Evolutionary conservation across 1,140 invertebrate genomes (phyloP), one percentile per base, ranked within the genome.

Genomic region (Ridgeia piscesae): DNA sequence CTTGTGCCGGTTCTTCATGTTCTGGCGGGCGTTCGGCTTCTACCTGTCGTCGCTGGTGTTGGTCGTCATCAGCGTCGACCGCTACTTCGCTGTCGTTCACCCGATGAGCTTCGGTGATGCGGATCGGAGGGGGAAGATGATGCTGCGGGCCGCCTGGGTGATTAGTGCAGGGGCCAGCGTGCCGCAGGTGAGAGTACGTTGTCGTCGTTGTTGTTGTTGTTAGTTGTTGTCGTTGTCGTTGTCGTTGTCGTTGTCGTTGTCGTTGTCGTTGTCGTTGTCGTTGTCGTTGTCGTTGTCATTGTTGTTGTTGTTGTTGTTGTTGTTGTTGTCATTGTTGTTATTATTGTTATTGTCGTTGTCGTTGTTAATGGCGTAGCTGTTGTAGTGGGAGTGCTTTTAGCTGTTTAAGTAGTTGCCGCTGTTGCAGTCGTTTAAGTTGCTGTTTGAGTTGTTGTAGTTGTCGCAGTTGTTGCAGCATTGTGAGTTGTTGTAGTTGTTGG

Each of bases 21-120:
- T 98, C 94, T 95, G 98, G 92, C 96, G 98, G 90, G 97, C 97
- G 0, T 98, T 98, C 94, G 98, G 98, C n/a, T 97, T 98, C n/a
- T 98, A 98, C 94, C 96, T 98, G 1, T 98, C 97, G 1, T 98
- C 97, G 34, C 98, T 98, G 94, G 97, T 98, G 0, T 96, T 98
- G 27, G 97, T 98, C 6, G 98, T 98, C 94, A 97, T 98, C 88
- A 97, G 97, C 9, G 94, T 98, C 88, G 98, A 98, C 95, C 96
- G 97, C 58, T 97, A 97, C 94, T 98, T 98, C 94, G 98, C 98
- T 0, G 97, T 98, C 48, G 95, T 98, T 35, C 97, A 98, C 94
- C 98, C 98, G 0, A 95, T 98, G 50, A 97, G 97, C 94, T 96
- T 98, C 48, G 97, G 97, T 91, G 97, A 97, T 92, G 97, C 97